Percentiles rank a stretch among this genome's conserved stretches.
These are phyloP conservation scores for Vimba vimba DNA, from an alignment of 2,113 vertebrate genomes.

Conservation along the genomic window DNA sequence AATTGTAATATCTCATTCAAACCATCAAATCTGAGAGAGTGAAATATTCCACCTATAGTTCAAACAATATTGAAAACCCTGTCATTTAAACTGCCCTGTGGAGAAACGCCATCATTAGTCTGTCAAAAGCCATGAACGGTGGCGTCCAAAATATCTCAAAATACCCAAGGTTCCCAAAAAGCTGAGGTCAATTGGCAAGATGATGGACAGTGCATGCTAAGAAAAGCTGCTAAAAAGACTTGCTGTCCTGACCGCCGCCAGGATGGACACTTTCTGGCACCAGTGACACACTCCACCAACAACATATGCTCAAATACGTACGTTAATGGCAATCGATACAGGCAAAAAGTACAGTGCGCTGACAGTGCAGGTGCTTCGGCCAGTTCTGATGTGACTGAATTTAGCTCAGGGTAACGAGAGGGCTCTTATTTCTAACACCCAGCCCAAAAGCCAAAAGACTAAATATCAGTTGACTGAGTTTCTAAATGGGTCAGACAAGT, in stretches of 20 bases:
- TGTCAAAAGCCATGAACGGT: neutral
- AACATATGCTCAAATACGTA: neutral
- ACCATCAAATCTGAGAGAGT: neutral
- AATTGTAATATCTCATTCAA: neutral
- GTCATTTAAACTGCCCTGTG: constrained; percentile 1
- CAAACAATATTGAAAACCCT: neutral
- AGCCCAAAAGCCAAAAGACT: constrained; percentile 9
- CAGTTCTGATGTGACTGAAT: neutral
- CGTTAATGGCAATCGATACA: neutral
- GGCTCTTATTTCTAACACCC: constrained; percentile 46
- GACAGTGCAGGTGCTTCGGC: neutral
- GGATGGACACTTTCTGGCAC: neutral
- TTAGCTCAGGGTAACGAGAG: neutral
- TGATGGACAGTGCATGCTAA: constrained; percentile 16
- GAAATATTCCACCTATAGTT: neutral
- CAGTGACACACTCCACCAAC: neutral
- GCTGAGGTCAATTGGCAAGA: neutral
- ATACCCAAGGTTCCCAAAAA: neutral
- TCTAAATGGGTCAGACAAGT: constrained; percentile 16
- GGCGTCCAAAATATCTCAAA: neutral
- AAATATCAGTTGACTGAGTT: neutral
- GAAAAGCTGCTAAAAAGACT: constrained; percentile 21
- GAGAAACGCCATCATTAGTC: neutral
- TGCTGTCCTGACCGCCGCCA: neutral
- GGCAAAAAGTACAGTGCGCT: neutral